Evolutionary conservation across 2,797 vertebrate species (phyloP).

Genomic region (Oreochromis mossambicus): DNA sequence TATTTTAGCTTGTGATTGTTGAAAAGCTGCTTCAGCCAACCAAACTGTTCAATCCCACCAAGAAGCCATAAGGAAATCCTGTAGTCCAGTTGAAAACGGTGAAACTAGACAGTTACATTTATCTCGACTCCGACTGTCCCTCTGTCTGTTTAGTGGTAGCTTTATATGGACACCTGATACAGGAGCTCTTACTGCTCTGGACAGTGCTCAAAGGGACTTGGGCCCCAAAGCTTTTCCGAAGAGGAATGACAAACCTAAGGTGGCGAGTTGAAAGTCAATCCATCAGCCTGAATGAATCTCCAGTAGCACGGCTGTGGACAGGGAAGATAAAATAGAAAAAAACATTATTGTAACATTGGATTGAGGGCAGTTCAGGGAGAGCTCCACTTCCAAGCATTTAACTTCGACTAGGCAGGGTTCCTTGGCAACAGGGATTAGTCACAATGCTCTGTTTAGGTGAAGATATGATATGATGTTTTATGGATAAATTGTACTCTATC

Average conservation of each 20-base stretch:
- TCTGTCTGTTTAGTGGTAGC: slow-evolving; percentile 15
- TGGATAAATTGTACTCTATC: not conserved
- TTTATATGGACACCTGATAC: slow-evolving; percentile 4
- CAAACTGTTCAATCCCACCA: not conserved
- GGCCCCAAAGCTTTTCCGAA: slow-evolving; percentile 16
- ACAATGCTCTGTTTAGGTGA: not conserved
- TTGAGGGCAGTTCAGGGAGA: slow-evolving; percentile 18
- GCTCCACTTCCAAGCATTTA: slow-evolving; percentile 22
- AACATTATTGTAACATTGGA: slow-evolving; percentile 20
- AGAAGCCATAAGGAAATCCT: not conserved
- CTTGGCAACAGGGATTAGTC: slow-evolving; percentile 3
- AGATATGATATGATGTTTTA: not conserved
- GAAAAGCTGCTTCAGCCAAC: not conserved
- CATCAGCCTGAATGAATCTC: slow-evolving; percentile 53
- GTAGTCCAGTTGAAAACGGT: not conserved
- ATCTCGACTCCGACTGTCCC: slow-evolving; percentile 10
- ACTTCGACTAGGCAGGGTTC: slow-evolving; percentile 1
- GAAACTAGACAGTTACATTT: slow-evolving; percentile 15
- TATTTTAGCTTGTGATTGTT: not conserved
- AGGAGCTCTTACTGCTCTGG: slow-evolving; percentile 24
- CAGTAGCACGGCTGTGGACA: slow-evolving; percentile 36
- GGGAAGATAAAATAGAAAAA: slow-evolving; percentile 24
- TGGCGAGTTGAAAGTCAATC: slow-evolving; percentile 46
- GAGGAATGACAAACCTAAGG: slow-evolving; percentile 44
- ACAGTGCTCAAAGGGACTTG: slow-evolving; percentile 34